Base-by-base conservation (phyloP, 1,140 invertebrate species). In the Drosophila nebulosa region DNA sequence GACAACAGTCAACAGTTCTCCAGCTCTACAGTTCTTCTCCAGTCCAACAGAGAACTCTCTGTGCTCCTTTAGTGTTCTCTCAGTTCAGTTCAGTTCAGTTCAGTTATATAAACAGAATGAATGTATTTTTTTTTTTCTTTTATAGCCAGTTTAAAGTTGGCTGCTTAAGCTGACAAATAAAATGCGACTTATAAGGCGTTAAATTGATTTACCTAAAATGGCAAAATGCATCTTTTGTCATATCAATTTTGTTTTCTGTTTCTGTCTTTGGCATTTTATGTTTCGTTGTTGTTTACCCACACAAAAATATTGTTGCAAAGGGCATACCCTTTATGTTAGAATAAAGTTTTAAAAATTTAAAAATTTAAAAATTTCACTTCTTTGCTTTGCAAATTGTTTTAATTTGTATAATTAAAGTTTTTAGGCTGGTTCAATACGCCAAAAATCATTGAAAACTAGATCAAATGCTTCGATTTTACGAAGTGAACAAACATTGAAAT, bases 181-280 rank as follows among this genome's bases (percentile, higher is more conserved):
- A 71, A 64, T 83, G 79, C 55, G 69, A 69, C 63, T 74, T 56
- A 26, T 56, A 57, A 12, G 36, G 68, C 68, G 32, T 75, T 70
- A 69, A 76, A 73, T 76, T 67, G 78, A 85, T 81, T 78, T 69
- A 85, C 81, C 81, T 77, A 71, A 86, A 78, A 85, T 64, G 80
- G 81, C 60, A 67, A 62, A 50, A 68, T 46, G 50, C 56, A 18
- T 73, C 64, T 69, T 76, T 73, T 69, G 72, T 79, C 68, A 68
- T 58, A 36, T 46, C 50, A 42, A 50, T 55, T 26, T 21, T 67
- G 9, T 64, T 52, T 61, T 46, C 21, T 10, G 16, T 46, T 16
- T 52, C 32, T 42, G 18, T 46, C 42, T 64, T 62, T 56, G 52
- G 63, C 58, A 3, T 18, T 42, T 39, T 39, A 14, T 39, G 4